phyloP scores from a whole-genome alignment of 1,140 invertebrate species.

The Pseudomyrmex sp. region DNA sequence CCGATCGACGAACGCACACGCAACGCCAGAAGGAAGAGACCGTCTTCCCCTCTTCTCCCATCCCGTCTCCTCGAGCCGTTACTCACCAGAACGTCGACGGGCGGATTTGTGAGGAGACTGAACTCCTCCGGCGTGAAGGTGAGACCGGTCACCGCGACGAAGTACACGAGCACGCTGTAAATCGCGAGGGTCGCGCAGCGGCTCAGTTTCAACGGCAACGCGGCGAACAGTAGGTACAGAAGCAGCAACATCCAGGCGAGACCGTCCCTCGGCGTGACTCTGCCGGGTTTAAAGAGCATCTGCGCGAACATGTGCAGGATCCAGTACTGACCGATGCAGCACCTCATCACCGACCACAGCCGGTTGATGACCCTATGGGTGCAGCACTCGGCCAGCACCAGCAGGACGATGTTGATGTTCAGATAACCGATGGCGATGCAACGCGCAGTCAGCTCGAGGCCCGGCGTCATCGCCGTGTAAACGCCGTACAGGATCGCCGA shows the following conservation, averaged over 20 bases:
- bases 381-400: slow-evolving; percentile 85
- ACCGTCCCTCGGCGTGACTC: slow-evolving; percentile 86
- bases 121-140: slow-evolving; percentile 77
- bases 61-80: too few relatives aligned
- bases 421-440: slow-evolving; percentile 85
- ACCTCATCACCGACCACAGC: slow-evolving; percentile 86
- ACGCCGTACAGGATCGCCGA: slow-evolving; percentile 89
- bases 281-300: slow-evolving; percentile 85
- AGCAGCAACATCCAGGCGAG: slow-evolving; percentile 93
- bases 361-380: slow-evolving; percentile 78
- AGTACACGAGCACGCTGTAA: slow-evolving; percentile 87
- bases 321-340: slow-evolving; percentile 88
- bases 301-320: slow-evolving; percentile 87
- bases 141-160: slow-evolving; percentile 86
- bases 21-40: too few relatives aligned
- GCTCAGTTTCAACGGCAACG: slow-evolving; percentile 90
- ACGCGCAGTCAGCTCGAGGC: slow-evolving; percentile 85
- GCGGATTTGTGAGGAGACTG: slow-evolving; percentile 59
- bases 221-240: slow-evolving; percentile 94
- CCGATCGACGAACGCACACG: background rate
- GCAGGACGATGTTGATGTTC: slow-evolving; percentile 84
- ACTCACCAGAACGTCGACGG: slow-evolving; percentile 86
- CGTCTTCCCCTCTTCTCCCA: too few relatives aligned
- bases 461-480: slow-evolving; percentile 86
- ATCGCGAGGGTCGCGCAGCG: slow-evolving; percentile 88